Evolutionary conservation across 2,113 vertebrate species (phyloP).

Genomic region (Rhombomys opimus): DNA sequence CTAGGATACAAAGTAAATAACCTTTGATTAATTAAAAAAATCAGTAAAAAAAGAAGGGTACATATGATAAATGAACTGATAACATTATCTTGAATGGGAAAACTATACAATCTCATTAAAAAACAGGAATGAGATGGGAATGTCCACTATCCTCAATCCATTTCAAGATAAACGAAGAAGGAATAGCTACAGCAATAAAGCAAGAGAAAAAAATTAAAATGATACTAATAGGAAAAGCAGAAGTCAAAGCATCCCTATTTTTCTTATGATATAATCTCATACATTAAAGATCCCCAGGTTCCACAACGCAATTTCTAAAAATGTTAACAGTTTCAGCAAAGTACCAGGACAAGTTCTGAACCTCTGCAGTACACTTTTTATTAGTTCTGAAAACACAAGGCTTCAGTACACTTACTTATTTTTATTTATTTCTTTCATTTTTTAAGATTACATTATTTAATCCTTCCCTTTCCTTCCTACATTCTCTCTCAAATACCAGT

Average conservation of each 20-base stretch:
- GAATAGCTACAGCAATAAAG: background rate
- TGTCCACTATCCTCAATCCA: background rate
- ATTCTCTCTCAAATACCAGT: rapidly evolving
- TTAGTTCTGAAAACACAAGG: background rate
- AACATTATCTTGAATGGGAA: background rate
- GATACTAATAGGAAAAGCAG: background rate
- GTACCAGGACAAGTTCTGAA: background rate
- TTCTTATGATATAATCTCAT: background rate
- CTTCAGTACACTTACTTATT: background rate
- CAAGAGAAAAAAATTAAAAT: background rate
- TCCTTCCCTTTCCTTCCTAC: background rate
- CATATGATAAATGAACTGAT: background rate
- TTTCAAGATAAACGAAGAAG: background rate
- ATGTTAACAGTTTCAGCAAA: background rate
- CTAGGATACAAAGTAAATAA: too few species aligned
- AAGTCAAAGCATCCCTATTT: background rate
- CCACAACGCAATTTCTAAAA: background rate
- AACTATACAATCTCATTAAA: background rate
- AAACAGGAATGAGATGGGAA: background rate
- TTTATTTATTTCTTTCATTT: too few species aligned
- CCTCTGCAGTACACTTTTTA: background rate
- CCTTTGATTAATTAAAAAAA: too few species aligned
- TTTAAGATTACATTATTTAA: background rate
- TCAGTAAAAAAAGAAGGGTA: too few species aligned
- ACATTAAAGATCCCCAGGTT: background rate